Evolutionary conservation across 2,113 vertebrate species (phyloP).

Genomic region (Hiodon alosoides): DNA sequence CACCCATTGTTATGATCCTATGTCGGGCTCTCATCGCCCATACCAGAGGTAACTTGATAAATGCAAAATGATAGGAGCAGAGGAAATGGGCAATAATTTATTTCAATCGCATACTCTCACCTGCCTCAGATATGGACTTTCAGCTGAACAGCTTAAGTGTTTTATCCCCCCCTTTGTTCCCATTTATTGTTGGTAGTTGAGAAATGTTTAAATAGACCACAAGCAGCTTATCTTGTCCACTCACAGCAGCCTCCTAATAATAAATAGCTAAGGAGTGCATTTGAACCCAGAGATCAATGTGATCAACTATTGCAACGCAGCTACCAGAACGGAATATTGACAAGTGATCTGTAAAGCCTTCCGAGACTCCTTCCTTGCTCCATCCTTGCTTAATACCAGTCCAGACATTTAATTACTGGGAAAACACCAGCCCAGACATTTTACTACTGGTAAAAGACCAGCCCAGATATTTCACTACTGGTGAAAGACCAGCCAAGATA

Average conservation of each 20-base stretch:
- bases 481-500: too few species aligned
- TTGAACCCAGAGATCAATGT: constrained; percentile 10
- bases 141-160: not conserved
- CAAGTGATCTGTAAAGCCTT: not conserved
- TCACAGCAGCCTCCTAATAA: constrained; percentile 8
- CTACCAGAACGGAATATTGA: not conserved
- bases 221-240: constrained; percentile 1
- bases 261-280: constrained; percentile 14
- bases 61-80: too few species aligned
- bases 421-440: not conserved
- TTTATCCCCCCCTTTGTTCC: not conserved
- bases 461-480: too few species aligned
- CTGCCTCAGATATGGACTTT: not conserved
- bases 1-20: too few species aligned
- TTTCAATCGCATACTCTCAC: too few species aligned
- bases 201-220: not conserved
- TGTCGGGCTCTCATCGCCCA: too few species aligned
- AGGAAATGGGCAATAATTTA: too few species aligned
- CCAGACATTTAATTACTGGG: constrained; percentile 1
- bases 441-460: too few species aligned
- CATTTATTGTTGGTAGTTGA: not conserved
- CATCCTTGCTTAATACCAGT: not conserved
- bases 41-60: too few species aligned
- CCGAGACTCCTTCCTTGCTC: constrained; percentile 1
- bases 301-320: not conserved